Percentiles rank a stretch among this genome's conserved stretches.
These are phyloP conservation scores for Leptothorax acervorum DNA, from an alignment of 2,888 invertebrate genomes.

Conservation along the genomic window DNA sequence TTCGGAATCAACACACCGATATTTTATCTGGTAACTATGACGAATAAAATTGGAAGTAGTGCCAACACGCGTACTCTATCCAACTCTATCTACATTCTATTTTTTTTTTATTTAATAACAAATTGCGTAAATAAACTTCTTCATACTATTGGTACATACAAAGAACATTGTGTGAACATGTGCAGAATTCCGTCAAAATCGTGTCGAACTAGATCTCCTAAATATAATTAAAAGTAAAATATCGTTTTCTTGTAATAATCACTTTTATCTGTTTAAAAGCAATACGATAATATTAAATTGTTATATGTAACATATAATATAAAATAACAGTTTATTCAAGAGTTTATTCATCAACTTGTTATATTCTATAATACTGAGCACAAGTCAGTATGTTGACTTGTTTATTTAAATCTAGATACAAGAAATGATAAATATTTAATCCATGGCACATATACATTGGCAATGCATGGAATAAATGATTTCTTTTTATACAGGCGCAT, in stretches of 20 bases:
- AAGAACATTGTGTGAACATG: background rate
- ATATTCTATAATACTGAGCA: no score
- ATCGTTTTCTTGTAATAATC: background rate
- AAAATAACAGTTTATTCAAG: background rate
- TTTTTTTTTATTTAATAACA: background rate
- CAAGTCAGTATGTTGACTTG: background rate
- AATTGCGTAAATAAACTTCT: background rate
- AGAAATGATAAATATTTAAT: constrained; percentile 6
- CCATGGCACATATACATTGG: background rate
- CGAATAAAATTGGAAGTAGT: background rate
- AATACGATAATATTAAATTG: background rate
- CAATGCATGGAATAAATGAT: background rate
- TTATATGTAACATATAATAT: background rate
- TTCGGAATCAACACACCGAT: constrained; percentile 95
- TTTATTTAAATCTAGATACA: background rate
- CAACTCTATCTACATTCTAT: background rate
- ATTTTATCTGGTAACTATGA: constrained; percentile 89
- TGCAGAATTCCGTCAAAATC: background rate
- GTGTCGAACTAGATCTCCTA: background rate
- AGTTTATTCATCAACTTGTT: background rate
- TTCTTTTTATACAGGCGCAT: constrained; percentile 87
- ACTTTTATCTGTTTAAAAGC: background rate
- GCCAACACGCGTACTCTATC: no score
- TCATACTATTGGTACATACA: background rate
- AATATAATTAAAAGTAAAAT: background rate